Base-by-base conservation (phyloP, 2,888 invertebrate species). In the Macrophya annulata region DNA sequence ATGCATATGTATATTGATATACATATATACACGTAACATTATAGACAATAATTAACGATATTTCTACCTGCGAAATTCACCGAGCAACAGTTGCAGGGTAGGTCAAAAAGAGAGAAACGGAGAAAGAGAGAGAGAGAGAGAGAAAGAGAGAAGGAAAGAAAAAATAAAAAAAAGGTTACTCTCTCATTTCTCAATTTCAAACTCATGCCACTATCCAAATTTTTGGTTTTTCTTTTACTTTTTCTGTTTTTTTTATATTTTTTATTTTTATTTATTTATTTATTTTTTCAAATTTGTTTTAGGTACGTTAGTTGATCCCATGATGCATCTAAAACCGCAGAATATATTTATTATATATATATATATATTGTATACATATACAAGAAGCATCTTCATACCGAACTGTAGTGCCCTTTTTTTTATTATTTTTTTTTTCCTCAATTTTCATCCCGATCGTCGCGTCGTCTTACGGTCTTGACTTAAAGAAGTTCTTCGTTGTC, bases 401-500 rank as follows among this genome's bases (percentile, higher is more conserved):
- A 40, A 31, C n/a, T 83, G 31, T 48, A 43, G 21, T n/a, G 37
- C 17, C 51, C 15, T 83, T 51, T 9, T 1, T n/a, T 37, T 8
- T 17, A 8, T 40, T 31, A 31, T 31, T 2, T 31, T 31, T 31
- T 31, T 31, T 31, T 31, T 31, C 31, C 31, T 31, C 31, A 31
- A 31, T 48, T 48, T 3, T 76, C 76, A 25, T 48, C n/a, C 31
- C 71, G 17, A n/a, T 40, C 15, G 48, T 48, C 37, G 15, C 25
- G 10, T 45, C n/a, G 45, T 12, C 5, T 74, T 17, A 5, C n/a
- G 45, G 15, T 25, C 62, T 43, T n/a, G 45, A 59, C 48, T 89
- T 85, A 93, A 71, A 93, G 91, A 86, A 93, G 90, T 89, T 93
- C 93, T 88, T 93, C 93, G 89, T 92, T 93, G 89, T 93, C 93